Conservation (phyloP, 2,113 vertebrate species). For the Leucosticte australis region DNA sequence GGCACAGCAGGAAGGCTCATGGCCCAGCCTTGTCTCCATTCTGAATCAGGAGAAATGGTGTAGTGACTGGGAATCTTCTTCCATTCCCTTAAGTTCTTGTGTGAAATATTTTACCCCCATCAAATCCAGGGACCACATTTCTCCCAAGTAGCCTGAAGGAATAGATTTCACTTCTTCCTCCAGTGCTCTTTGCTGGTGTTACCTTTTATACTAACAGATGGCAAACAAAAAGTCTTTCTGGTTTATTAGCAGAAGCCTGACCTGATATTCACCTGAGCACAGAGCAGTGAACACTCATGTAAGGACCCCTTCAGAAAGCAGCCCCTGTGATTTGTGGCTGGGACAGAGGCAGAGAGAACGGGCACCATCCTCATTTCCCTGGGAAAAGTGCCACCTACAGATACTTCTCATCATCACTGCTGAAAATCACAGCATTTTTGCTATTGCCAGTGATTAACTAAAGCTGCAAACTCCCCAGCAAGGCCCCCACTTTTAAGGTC, state of each 20-base stretch:
- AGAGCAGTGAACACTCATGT: neutral
- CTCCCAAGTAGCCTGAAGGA: neutral
- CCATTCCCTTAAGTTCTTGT: neutral
- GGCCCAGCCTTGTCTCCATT: neutral
- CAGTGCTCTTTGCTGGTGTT: neutral
- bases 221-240: neutral
- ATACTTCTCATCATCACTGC: neutral
- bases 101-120: neutral
- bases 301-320: neutral
- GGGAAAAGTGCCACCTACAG: neutral
- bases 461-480: neutral
- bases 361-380: neutral
- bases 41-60: neutral
- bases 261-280: neutral
- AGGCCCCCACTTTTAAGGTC: neutral
- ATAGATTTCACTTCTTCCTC: neutral
- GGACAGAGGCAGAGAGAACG: neutral
- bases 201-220: neutral
- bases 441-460: neutral
- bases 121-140: neutral
- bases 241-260: neutral
- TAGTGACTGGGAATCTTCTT: neutral
- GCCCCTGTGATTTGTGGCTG: neutral
- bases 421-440: neutral
- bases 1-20: neutral